phyloP scores from a whole-genome alignment of 2,113 vertebrate genomes.

The Triplophysa siluroides region DNA sequence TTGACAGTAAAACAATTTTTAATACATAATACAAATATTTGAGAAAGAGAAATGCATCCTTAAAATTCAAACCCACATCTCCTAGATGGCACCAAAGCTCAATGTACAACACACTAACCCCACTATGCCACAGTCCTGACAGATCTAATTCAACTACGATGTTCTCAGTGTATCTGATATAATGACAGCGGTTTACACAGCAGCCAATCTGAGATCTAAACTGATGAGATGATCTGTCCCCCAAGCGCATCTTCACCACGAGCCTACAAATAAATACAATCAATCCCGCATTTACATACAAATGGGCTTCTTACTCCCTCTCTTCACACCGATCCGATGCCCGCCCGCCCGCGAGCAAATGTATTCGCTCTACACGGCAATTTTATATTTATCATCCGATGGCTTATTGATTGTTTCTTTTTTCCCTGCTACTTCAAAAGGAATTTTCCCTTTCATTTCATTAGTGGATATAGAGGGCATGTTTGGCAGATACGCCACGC shows the following conservation, averaged over 20 bases:
- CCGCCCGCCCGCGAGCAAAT: constrained; percentile 61
- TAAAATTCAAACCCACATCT: not conserved
- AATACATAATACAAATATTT: too few species aligned
- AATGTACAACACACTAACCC: too few species aligned
- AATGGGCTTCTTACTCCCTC: constrained; percentile 72
- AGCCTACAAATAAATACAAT: constrained; percentile 79
- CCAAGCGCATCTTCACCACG: constrained; percentile 42
- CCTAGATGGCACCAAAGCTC: too few species aligned
- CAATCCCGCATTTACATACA: constrained; percentile 81
- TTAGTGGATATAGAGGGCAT: constrained; percentile 76
- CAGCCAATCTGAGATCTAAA: not conserved
- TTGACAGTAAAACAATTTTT: too few species aligned
- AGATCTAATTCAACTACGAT: not conserved
- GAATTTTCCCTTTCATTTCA: constrained; percentile 73
- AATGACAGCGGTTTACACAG: not conserved
- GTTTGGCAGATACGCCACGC: constrained; percentile 69
- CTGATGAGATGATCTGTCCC: constrained; percentile 17
- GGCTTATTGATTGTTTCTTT: constrained; percentile 77
- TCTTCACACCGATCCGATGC: constrained; percentile 68
- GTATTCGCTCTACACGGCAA: constrained; percentile 68
- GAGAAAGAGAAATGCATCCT: not conserved
- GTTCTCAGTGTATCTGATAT: not conserved
- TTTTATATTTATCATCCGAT: constrained; percentile 76
- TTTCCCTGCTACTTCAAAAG: constrained; percentile 28
- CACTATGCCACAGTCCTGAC: not conserved